Base-by-base conservation (phyloP, 1,140 invertebrate genomes). In the Drosophila virilis region DNA sequence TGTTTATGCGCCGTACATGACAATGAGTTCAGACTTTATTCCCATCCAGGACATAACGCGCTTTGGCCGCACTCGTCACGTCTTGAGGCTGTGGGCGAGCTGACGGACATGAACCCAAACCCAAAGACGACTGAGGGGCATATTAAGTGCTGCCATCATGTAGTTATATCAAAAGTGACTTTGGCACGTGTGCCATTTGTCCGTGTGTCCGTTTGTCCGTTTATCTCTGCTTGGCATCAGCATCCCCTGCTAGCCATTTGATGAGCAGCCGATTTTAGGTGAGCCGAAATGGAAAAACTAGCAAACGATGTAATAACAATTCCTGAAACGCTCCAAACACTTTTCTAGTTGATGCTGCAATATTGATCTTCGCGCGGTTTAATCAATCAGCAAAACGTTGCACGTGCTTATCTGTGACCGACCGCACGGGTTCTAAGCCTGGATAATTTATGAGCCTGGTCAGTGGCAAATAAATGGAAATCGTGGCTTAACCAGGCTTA, bases 81-180 rank as follows among this genome's bases (percentile, higher is more conserved):
- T 86, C 76, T 67, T 55, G 61, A 42, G 66, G 46, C 40, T 58
- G 55, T 61, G 59, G 50, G 38, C 13, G 52, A 22, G 35, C 40
- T 42, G 71, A 46, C 40, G 42, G 15, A 43, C 22, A 52, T 48
- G 9, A 54, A 17, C n/a, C 48, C 35, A 13, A 28, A 32, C 43
- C 43, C 60, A 35, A 28, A 42, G 43, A 17, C 54, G n/a, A 74
- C 65, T 51, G 43, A 58, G 65, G 69, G 48, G 46, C 69, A 78
- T 86, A 77, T 86, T 86, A 86, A 86, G 76, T 88, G 83, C 77
- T 74, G 59, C 68, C 84, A 78, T 77, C 83, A 55, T 73, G 57
- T 83, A 83, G 83, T 88, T 86, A 78, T 80, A 80, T 83, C 86
- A 86, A 86, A 88, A 86, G 83, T 86, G 79, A 78, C 80, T 89